Base-by-base conservation (phyloP, 2,797 vertebrate species). In the Okamejei kenojei region DNA sequence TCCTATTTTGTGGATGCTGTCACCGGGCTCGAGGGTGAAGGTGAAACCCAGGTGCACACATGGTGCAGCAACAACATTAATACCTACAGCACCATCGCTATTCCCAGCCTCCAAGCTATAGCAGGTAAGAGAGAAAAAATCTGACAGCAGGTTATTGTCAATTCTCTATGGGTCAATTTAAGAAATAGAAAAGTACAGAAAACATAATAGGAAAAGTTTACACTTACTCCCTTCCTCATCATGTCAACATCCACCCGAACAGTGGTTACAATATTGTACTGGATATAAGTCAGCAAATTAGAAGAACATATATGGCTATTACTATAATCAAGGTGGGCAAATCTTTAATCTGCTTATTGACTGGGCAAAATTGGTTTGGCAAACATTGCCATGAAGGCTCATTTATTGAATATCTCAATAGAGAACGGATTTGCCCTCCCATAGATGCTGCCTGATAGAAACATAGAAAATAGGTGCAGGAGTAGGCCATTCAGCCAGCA, bases 21-120 rank as follows among this genome's bases (percentile, higher is more conserved):
- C 93, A 95, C 94, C 15, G 95, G 95, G 26, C 94, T 93, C 93
- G 97, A 96, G 94, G 96, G 95, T 6, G 96, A 96, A 68, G 97
- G 97, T 93, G 97, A 97, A 93, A 94, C 94, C 9, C 95, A 96
- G 93, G 96, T 96, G 94, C 95, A 95, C 93, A 99, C 97, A 0
- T 99, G 98, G 98, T 98, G 97, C 94, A 97, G 97, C 95, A 97
- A 97, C 95, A 97, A 97, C 95, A 97, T 99, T 94, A 97, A 97
- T 94, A 96, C 97, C 94, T 99, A 98, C 95, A 99, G 98, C 96
- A 98, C 97, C 71, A 97, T 99, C 95, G 97, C 98, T 94, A 98
- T 99, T 93, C 98, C 98, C 54, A 99, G 97, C 93, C 96, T 99
- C 93, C 98, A 98, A 95, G 96, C 97, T 94, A 98, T 99, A 95